phyloP scores from a whole-genome alignment of 2,888 invertebrate species.

The Cordilura impudica region DNA sequence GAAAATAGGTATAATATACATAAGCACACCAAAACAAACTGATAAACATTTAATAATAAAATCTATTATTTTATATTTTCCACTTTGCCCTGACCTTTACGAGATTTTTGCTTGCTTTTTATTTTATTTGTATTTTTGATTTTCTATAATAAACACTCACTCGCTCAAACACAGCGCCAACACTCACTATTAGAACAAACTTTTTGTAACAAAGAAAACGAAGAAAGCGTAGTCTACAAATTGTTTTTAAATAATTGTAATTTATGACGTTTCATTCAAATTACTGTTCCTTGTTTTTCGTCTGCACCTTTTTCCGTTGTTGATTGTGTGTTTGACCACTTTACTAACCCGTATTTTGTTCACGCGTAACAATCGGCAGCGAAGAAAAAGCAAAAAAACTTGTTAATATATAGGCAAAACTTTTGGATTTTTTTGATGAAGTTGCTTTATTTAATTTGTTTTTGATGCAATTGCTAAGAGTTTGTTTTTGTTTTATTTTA shows the following conservation, averaged over 20 bases:
- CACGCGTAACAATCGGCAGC: constrained; percentile 16
- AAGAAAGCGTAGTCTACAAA: constrained; percentile 1
- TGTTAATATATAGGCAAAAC: not conserved
- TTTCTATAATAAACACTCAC: not conserved
- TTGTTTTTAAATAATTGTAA: constrained; percentile 5
- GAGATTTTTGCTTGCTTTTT: not conserved
- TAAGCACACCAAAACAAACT: too few species aligned
- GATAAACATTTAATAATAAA: not conserved
- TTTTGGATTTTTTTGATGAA: not conserved
- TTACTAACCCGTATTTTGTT: constrained; percentile 3
- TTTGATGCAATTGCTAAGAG: not conserved
- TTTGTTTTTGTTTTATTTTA: not conserved
- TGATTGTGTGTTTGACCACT: constrained; percentile 3
- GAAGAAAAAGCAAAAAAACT: constrained; percentile 9
- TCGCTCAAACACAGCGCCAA: not conserved
- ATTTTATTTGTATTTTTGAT: not conserved
- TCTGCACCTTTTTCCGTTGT: not conserved
- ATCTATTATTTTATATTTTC: not conserved
- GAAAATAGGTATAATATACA: too few species aligned
- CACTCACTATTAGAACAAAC: too few species aligned
- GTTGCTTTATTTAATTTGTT: not conserved
- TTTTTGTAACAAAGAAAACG: not conserved
- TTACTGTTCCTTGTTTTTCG: not conserved
- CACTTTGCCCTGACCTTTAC: constrained; percentile 16
- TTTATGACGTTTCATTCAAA: not conserved